A percentile compares a stretch with the other conserved stretches of the same genome.
phyloP scores from a whole-genome alignment of 2,113 vertebrate genomes.

The Eubucco bourcierii region DNA sequence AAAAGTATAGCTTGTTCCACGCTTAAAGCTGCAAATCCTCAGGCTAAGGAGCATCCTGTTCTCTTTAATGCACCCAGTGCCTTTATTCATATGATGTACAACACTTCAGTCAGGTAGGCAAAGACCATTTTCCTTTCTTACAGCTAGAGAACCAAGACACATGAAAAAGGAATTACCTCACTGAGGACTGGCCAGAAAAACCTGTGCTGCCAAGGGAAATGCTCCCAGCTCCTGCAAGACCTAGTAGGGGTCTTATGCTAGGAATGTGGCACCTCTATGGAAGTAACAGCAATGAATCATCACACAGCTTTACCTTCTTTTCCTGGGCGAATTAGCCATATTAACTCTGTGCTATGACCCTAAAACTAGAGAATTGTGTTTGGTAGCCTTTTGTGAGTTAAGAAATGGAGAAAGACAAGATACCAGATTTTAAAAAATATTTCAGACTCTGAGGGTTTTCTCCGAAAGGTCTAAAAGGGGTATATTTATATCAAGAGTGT shows the following conservation, averaged over 20 bases:
- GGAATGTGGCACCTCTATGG: neutral
- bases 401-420: neutral
- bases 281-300: neutral
- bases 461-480: neutral
- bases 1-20: neutral
- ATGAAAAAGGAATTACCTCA: neutral
- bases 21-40: neutral
- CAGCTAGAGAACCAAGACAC: neutral
- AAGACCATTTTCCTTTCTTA: neutral
- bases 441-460: neutral
- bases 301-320: neutral
- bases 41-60: neutral
- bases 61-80: neutral
- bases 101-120: neutral
- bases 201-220: neutral
- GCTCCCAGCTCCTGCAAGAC: neutral
- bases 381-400: neutral
- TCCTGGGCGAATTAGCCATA: neutral
- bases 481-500: neutral
- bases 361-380: neutral
- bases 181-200: neutral
- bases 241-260: neutral
- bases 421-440: neutral
- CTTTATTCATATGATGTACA: neutral
- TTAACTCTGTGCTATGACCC: neutral